phyloP scores from a whole-genome alignment of 2,888 invertebrate genomes.

The Ochropleura plecta region DNA sequence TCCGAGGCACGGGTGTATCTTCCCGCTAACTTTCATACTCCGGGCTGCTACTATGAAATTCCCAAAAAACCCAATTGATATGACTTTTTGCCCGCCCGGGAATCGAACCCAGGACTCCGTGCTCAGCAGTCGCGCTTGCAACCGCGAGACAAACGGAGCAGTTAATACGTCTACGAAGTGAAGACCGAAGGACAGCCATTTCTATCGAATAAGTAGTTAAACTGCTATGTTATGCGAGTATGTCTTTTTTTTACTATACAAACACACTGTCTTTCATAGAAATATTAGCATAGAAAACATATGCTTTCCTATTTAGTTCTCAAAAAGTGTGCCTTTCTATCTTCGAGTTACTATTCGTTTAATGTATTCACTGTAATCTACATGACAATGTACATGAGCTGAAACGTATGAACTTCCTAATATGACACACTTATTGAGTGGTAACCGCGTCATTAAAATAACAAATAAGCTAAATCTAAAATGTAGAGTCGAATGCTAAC shows the following conservation, averaged over 20 bases:
- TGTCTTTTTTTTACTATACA: neutral
- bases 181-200: neutral
- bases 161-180: neutral
- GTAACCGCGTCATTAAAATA: slow-evolving; percentile 51
- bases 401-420: slow-evolving; percentile 46
- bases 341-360: slow-evolving; percentile 21
- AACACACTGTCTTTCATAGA: slow-evolving; percentile 5
- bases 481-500: slow-evolving; percentile 1
- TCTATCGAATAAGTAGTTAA: neutral
- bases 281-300: slow-evolving; percentile 22
- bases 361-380: slow-evolving; percentile 53
- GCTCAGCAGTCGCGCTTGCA: no score
- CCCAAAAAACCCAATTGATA: no score
- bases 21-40: no score
- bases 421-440: slow-evolving; percentile 50
- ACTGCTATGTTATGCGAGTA: neutral
- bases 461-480: slow-evolving; percentile 37
- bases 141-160: no score
- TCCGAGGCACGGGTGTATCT: no score
- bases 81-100: no score
- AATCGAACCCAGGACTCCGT: no score
- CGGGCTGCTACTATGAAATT: no score
- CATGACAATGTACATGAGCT: slow-evolving; percentile 38
- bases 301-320: neutral
- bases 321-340: slow-evolving; percentile 12